Evolutionary conservation across 1,140 invertebrate genomes (phyloP).

Genomic region (Drosophila sulfurigaster): DNA sequence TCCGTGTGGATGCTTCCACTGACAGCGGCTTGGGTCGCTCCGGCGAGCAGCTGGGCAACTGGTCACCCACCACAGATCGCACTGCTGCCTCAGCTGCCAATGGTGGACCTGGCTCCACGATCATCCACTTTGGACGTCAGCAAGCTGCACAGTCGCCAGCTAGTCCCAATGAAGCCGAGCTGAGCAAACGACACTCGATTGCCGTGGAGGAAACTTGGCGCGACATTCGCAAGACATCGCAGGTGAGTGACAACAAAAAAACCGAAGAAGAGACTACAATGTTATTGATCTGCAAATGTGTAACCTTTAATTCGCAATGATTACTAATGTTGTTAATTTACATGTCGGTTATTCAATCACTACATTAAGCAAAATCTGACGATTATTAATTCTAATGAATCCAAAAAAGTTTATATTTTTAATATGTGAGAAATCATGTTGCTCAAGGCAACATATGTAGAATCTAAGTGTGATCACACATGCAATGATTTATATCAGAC

Average conservation of each 20-base stretch:
- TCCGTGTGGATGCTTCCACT: slow-evolving; percentile 88
- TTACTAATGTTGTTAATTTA: no score
- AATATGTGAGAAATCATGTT: no score
- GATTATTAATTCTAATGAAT: no score
- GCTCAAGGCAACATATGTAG: no score
- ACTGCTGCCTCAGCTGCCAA: slow-evolving; percentile 16
- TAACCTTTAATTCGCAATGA: no score
- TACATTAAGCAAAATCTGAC: no score
- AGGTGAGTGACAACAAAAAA: slow-evolving; percentile 40
- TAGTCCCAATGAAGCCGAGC: slow-evolving; percentile 58
- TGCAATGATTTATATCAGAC: no score
- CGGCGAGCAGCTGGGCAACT: slow-evolving; percentile 87
- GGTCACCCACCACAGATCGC: slow-evolving; percentile 78
- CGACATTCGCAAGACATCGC: slow-evolving; percentile 85
- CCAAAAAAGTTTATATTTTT: no score
- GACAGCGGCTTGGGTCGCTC: slow-evolving; percentile 90
- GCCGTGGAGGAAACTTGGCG: slow-evolving; percentile 86
- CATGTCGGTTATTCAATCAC: no score
- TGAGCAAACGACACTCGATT: slow-evolving; percentile 87
- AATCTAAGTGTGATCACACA: no score
- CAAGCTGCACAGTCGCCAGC: slow-evolving; percentile 8
- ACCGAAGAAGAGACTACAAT: no score
- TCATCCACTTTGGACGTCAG: slow-evolving; percentile 70
- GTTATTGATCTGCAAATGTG: neutral
- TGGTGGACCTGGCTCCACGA: slow-evolving; percentile 58